phyloP scores from a whole-genome alignment of 2,888 invertebrate genomes.

The Tiphia femorata region DNA sequence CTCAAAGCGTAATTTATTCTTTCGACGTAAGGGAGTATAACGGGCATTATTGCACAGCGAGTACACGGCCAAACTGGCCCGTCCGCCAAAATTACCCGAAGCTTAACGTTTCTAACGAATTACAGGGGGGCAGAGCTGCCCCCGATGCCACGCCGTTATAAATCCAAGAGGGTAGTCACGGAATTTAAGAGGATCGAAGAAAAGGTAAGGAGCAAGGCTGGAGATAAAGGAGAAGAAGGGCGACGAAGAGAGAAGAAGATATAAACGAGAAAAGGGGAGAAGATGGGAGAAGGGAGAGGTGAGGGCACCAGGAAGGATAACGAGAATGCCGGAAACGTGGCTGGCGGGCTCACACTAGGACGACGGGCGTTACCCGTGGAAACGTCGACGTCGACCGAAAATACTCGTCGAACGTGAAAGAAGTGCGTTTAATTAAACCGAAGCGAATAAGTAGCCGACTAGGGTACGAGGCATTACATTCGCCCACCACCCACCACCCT shows the following conservation, averaged over 20 bases:
- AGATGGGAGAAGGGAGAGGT: background rate
- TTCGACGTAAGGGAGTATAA: too few relatives aligned
- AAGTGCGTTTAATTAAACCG: constrained; percentile 52
- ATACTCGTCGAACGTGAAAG: constrained; percentile 46
- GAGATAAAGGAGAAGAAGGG: background rate
- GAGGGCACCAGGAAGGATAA: background rate
- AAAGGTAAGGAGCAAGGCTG: background rate
- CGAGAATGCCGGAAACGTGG: background rate
- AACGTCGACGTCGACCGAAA: constrained; percentile 29
- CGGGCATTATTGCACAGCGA: too few relatives aligned
- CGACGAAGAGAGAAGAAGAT: background rate
- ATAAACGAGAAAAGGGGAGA: background rate
- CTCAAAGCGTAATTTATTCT: too few relatives aligned
- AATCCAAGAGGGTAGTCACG: constrained; percentile 24
- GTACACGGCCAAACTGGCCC: constrained; percentile 17
- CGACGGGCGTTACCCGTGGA: background rate
- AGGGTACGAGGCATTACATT: too few relatives aligned
- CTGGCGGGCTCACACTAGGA: background rate
- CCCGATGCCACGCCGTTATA: constrained; percentile 23
- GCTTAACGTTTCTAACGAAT: constrained; percentile 39
- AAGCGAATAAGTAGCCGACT: background rate
- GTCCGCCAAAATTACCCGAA: constrained; percentile 34
- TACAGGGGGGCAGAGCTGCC: constrained; percentile 24
- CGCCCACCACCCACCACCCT: too few relatives aligned
- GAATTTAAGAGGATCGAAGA: constrained; percentile 19